These are phyloP conservation scores for Passer domesticus DNA, from an alignment of 2,113 vertebrate species.

Conservation along the genomic window DNA sequence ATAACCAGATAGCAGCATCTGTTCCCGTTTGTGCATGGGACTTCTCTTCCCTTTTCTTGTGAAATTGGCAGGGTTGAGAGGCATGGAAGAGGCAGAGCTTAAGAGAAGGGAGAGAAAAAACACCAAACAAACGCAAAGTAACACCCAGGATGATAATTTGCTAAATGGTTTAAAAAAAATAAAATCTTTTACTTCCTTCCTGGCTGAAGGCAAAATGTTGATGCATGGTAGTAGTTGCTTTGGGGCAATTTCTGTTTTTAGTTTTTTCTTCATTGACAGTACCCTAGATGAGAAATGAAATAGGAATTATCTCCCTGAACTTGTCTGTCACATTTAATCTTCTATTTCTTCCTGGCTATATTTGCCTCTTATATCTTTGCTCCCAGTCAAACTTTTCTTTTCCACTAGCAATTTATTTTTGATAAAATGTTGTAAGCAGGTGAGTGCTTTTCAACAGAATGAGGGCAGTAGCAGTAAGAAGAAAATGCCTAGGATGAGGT, in stretches of 20 bases:
- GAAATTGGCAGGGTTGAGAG: neutral
- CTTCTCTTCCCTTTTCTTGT: neutral
- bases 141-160: neutral
- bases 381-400: slow-evolving; percentile 12
- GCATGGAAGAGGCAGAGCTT: neutral
- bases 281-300: slow-evolving; percentile 41
- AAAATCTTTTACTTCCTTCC: neutral
- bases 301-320: slow-evolving; percentile 10
- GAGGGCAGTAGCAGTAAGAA: neutral
- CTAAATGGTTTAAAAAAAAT: neutral
- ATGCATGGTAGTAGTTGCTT: neutral
- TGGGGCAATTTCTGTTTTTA: neutral
- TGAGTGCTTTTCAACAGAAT: neutral
- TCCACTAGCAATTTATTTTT: neutral
- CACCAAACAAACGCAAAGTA: neutral
- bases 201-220: neutral
- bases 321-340: neutral
- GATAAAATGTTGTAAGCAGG: slow-evolving; percentile 5
- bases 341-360: neutral
- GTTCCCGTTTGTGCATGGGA: neutral
- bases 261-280: neutral
- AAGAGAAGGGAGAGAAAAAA: neutral
- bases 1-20: neutral
- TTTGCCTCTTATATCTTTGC: neutral
- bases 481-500: neutral